Conservation (phyloP, 2,797 vertebrate genomes). For the Peromyscus nudipes region DNA sequence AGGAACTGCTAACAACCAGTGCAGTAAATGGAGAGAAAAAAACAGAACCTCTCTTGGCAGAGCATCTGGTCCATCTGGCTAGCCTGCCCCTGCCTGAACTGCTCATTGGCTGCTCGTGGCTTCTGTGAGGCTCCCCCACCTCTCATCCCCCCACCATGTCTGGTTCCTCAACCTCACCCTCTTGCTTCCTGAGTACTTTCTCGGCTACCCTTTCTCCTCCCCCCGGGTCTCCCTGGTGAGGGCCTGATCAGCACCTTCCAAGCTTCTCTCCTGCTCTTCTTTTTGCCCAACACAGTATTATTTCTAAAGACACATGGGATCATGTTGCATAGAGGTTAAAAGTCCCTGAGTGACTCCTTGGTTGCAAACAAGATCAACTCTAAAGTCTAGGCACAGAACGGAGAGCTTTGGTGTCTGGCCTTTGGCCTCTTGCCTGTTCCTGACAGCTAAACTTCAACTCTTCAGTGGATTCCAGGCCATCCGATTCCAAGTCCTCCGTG, state of each 20-base stretch:
- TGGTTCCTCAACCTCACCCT: not conserved
- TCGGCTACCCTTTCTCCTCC: not conserved
- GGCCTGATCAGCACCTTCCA: not conserved
- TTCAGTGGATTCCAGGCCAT: not conserved
- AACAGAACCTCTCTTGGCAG: not conserved
- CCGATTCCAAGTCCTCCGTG: not conserved
- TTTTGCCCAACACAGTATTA: not conserved
- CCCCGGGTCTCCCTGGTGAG: not conserved
- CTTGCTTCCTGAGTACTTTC: not conserved
- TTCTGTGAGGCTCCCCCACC: not conserved
- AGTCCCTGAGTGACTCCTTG: not conserved
- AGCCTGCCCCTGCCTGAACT: rapidly evolving
- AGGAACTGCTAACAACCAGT: not conserved
- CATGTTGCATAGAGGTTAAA: not conserved
- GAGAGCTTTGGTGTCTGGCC: not conserved
- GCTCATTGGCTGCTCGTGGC: not conserved
- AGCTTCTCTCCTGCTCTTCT: not conserved
- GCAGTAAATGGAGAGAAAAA: not conserved
- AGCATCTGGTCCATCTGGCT: not conserved
- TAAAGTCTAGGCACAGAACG: not conserved
- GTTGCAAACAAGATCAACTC: not conserved
- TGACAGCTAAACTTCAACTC: not conserved
- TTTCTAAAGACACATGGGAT: not conserved
- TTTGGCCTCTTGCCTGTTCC: not conserved
- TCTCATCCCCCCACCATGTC: not conserved